A percentile compares a stretch with the other conserved stretches of the same genome.
Evolutionary conservation across 2,113 vertebrate genomes (phyloP).

Genomic region (Rhipidura dahli): DNA sequence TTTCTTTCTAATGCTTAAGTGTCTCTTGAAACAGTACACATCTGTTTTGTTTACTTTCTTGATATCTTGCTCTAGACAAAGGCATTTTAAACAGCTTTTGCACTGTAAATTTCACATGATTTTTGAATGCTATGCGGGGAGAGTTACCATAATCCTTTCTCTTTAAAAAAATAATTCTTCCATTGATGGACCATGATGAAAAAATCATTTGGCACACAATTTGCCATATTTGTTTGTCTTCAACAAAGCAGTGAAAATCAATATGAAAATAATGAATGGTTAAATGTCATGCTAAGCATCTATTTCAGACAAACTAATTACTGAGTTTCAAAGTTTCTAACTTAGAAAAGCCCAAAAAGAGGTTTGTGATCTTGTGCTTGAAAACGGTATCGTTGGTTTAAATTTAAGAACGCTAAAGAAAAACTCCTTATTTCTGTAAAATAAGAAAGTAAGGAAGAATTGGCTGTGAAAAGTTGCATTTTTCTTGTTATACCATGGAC

Average conservation of each 20-base stretch:
- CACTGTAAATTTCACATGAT: background rate
- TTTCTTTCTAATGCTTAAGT: background rate
- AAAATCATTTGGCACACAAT: background rate
- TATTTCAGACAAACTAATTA: background rate
- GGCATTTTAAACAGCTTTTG: background rate
- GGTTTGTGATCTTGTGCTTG: background rate
- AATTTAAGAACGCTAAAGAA: background rate
- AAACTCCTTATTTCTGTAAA: background rate
- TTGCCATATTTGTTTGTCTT: background rate
- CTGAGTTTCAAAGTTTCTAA: background rate
- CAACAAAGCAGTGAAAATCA: background rate
- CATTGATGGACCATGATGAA: background rate
- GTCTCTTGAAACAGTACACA: background rate
- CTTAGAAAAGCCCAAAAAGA: background rate
- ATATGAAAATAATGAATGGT: background rate
- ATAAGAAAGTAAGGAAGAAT: background rate
- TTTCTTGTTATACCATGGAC: background rate
- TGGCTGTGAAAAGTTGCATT: background rate
- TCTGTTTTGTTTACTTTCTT: background rate
- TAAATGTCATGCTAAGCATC: background rate
- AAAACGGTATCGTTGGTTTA: background rate
- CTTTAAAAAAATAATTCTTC: background rate
- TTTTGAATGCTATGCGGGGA: background rate
- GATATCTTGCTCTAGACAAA: background rate
- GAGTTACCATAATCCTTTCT: background rate